Evolutionary conservation across 1,140 invertebrate genomes (phyloP).

Genomic region (Eupristina koningsbergeri): DNA sequence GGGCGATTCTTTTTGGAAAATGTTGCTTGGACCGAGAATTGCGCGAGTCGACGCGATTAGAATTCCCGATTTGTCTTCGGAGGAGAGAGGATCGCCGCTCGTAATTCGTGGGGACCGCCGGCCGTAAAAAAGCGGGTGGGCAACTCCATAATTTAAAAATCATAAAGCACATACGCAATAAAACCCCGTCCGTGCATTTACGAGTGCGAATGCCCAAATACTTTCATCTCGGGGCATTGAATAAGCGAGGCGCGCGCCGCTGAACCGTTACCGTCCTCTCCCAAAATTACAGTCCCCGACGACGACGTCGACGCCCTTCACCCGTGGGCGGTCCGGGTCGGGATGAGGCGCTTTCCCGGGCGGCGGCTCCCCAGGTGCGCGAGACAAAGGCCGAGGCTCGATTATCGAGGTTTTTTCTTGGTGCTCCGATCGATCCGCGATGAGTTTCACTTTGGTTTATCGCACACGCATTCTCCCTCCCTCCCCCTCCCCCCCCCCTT

Average conservation of each 20-base stretch:
- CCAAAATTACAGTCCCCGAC: slow-evolving; percentile 32
- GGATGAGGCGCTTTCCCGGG: slow-evolving; percentile 6
- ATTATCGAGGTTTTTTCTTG: not conserved
- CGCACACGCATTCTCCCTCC: too few relatives aligned
- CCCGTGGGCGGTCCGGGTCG: not conserved
- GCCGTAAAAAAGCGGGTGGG: not conserved
- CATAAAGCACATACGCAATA: slow-evolving; percentile 15
- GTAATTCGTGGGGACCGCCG: too few relatives aligned
- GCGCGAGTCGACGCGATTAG: not conserved
- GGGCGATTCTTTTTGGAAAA: not conserved
- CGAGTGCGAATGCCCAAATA: not conserved
- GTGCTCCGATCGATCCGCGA: too few relatives aligned
- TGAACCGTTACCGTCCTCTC: slow-evolving; percentile 18
- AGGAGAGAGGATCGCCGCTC: too few relatives aligned
- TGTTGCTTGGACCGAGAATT: not conserved
- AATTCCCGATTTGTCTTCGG: too few relatives aligned
- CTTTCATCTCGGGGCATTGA: slow-evolving; percentile 31
- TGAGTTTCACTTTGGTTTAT: not conserved
- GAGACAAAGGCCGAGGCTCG: not conserved
- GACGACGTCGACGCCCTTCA: too few relatives aligned
- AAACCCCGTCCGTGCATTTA: not conserved
- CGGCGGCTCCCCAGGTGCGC: not conserved
- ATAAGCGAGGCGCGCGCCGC: not conserved
- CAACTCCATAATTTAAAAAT: slow-evolving; percentile 30
- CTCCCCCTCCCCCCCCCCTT: too few relatives aligned